Conservation (phyloP, 2,888 invertebrate genomes). For the Habrosyne pyritoides region DNA sequence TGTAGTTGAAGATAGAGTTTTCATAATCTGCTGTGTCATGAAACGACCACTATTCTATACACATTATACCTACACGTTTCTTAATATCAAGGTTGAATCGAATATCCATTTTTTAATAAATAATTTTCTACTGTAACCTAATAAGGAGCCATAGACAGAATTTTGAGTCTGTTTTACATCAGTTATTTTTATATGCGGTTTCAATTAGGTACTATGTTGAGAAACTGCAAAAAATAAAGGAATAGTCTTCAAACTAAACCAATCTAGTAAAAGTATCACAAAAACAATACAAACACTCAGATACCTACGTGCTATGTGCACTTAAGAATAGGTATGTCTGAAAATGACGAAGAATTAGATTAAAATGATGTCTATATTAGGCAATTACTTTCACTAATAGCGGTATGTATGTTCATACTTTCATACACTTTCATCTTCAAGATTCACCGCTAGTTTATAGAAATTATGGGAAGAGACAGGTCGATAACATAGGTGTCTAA, state of each 20-base stretch:
- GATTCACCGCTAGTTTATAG: constrained; percentile 36
- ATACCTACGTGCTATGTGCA: not conserved
- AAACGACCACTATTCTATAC: constrained; percentile 34
- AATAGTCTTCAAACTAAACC: not conserved
- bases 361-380: constrained; percentile 39
- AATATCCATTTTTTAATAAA: constrained; percentile 34
- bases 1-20: constrained; percentile 28
- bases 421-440: constrained; percentile 40
- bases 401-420: constrained; percentile 35
- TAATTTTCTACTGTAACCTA: constrained; percentile 31
- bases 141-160: not conserved
- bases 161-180: not conserved
- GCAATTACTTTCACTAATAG: constrained; percentile 42
- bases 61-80: constrained; percentile 40
- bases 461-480: constrained; percentile 34
- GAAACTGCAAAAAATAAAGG: not conserved
- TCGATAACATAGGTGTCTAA: constrained; percentile 27
- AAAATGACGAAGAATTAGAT: constrained; percentile 35
- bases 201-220: not conserved
- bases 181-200: not conserved
- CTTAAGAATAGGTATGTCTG: constrained; percentile 14
- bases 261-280: constrained; percentile 17
- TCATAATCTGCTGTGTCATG: constrained; percentile 22
- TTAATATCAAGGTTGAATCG: constrained; percentile 43
- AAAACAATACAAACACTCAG: not conserved